Evolutionary conservation across 2,113 vertebrate species (phyloP).

Genomic region (Arizona elegans): DNA sequence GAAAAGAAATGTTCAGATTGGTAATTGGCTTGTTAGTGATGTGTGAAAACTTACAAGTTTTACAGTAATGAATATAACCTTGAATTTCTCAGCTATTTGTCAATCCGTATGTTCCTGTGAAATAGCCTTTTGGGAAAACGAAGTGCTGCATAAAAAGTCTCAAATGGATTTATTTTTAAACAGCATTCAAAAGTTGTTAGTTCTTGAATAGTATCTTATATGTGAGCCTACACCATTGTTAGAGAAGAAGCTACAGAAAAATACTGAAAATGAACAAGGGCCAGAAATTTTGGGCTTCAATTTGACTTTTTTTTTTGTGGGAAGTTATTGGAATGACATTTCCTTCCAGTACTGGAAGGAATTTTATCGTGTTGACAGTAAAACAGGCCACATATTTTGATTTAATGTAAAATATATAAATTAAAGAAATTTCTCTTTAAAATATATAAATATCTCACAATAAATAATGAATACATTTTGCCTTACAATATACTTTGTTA

Average conservation of each 20-base stretch:
- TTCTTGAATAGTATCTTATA: neutral
- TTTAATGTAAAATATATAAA: neutral
- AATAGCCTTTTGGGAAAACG: constrained; percentile 8
- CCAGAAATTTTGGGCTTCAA: neutral
- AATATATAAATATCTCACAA: neutral
- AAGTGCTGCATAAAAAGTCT: neutral
- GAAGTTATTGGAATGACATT: neutral
- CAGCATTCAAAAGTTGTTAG: neutral
- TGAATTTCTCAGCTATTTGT: constrained; percentile 30
- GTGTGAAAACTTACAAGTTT: constrained; percentile 37
- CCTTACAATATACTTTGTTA: neutral
- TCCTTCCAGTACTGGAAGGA: neutral
- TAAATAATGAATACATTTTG: neutral
- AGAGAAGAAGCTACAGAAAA: neutral
- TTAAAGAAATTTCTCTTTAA: neutral
- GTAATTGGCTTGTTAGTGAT: constrained; percentile 30
- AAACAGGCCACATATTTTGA: neutral
- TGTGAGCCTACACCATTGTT: neutral
- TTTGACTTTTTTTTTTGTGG: neutral
- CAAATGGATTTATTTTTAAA: constrained; percentile 22
- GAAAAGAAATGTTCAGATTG: constrained; percentile 11
- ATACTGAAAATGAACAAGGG: neutral
- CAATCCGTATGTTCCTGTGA: constrained; percentile 26
- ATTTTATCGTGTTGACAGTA: neutral
- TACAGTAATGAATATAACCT: constrained; percentile 6